Evolutionary conservation across 2,113 vertebrate genomes (phyloP), one percentile per base, ranked within the genome.

Genomic region (Paramisgurnus dabryanus): DNA sequence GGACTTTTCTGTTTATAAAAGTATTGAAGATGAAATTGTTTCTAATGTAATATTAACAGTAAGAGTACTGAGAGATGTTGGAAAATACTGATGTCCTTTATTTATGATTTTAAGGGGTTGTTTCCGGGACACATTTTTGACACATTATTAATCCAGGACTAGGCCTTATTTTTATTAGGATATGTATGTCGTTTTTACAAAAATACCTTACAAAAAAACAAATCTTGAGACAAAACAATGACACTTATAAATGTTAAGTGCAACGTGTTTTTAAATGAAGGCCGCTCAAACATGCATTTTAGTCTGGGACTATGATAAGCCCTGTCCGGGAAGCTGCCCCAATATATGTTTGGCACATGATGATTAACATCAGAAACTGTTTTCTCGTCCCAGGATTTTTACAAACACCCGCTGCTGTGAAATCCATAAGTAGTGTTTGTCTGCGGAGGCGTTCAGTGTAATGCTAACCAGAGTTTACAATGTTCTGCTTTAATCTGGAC

Each of bases 1-100:
- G 6, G 12, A 53, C 12, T 11, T 53, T 53, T 5, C 6, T 58
- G n/a, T 58, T 53, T n/a, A 18, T 7, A 18, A 5, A 58, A 18
- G 7, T 8, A n/a, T 43, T 60, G 6, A 43, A 43, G 22, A 60
- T 22, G 6, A 60, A n/a, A 22, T 22, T 22, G n/a, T 60, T 45
- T 7, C 39, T 73, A 11, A 60, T 45, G 71, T 45, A 18, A 73
- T 73, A 73, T 73, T 73, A 58, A 73, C 70, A 58, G 66, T n/a
- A 47, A 41, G 40, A 43, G 17, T 27, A 1, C 27, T 57, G 15
- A 18, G n/a, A 18, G 55, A 18, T n/a, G 55, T 7, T 41, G 50
- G 68, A 55, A 22, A 40, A 71, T 39, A 7, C 49, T 55, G 68
- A 55, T 1, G 2, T 47, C 17, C 34, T 43, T 60, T 18, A 45